phyloP scores from a whole-genome alignment of 2,113 vertebrate species.

The Muscicapa adusta region DNA sequence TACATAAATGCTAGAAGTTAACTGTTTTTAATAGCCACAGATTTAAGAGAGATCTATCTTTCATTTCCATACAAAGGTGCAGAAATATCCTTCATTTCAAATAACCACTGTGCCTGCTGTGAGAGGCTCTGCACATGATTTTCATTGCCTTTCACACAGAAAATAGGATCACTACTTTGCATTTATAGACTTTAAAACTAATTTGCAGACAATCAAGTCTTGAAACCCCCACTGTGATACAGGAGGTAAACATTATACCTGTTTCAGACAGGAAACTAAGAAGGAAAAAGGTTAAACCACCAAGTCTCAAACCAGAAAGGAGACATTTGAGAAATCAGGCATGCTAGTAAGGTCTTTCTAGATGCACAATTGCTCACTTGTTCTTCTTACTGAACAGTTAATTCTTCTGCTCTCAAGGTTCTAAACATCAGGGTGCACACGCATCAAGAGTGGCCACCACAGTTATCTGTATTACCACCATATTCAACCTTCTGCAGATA shows the following conservation, averaged over 20 bases:
- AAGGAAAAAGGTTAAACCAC: not conserved
- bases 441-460: accelerated
- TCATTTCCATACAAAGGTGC: not conserved
- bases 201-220: slow-evolving; percentile 50
- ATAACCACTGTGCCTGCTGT: slow-evolving; percentile 16
- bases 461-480: not conserved
- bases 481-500: not conserved
- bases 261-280: slow-evolving; percentile 5
- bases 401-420: not conserved
- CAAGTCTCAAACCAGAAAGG: not conserved
- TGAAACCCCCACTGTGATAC: slow-evolving; percentile 11
- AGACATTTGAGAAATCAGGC: not conserved
- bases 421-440: not conserved
- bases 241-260: slow-evolving; percentile 9
- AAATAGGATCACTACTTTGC: slow-evolving; percentile 36
- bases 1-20: slow-evolving; percentile 9
- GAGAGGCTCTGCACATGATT: slow-evolving; percentile 28
- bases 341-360: not conserved
- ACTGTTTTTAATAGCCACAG: not conserved
- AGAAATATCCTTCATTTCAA: slow-evolving; percentile 39
- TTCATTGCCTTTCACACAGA: slow-evolving; percentile 4
- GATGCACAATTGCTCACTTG: not conserved
- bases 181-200: slow-evolving; percentile 56
- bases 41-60: slow-evolving; percentile 8
- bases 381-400: not conserved